These are phyloP conservation scores for Xenotilapia flavipinnis DNA, from an alignment of 2,113 vertebrate genomes.

Conservation along the genomic window DNA sequence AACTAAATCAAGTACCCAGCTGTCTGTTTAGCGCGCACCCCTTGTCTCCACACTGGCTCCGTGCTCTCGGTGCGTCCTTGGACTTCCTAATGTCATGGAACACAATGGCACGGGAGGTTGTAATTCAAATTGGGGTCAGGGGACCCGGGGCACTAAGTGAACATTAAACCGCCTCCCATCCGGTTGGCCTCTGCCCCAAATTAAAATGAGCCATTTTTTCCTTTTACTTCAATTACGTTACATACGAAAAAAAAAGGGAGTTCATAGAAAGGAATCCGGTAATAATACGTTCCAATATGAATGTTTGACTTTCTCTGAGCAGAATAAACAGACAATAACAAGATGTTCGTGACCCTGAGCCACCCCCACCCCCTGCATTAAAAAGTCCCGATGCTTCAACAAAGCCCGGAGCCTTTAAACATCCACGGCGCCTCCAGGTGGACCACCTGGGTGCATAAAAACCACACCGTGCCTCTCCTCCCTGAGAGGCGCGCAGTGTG, in stretches of 20 bases:
- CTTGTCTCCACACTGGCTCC: neutral
- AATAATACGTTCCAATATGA: neutral
- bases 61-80: neutral
- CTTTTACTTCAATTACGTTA: neutral
- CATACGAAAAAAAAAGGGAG: neutral
- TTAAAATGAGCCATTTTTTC: neutral
- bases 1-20: neutral
- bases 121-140: neutral
- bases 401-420: neutral
- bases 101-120: neutral
- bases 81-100: neutral
- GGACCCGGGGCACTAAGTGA: neutral
- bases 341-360: neutral
- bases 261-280: neutral
- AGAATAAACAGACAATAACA: neutral
- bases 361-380: neutral
- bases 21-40: neutral
- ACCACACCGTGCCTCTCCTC: neutral
- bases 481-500: neutral
- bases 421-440: neutral
- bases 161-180: neutral
- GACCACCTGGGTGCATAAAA: constrained; percentile 37
- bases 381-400: neutral
- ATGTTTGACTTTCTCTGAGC: neutral
- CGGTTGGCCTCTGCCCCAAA: neutral